Conservation (phyloP, 2,113 vertebrate species). For the Elachura formosa region DNA sequence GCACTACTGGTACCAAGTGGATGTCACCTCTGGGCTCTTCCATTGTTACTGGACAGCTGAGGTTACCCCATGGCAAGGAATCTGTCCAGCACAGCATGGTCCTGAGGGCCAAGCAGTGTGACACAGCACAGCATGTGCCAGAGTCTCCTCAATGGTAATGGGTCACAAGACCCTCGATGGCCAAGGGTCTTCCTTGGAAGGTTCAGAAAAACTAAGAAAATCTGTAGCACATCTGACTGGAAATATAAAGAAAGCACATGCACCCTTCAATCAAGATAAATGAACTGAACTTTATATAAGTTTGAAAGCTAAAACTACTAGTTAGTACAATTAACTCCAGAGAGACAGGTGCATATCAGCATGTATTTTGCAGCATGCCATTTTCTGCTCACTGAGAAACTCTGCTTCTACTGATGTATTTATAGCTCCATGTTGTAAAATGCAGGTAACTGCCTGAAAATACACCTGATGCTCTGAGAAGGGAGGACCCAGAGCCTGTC, state of each 20-base stretch:
- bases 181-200: neutral
- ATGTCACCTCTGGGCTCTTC: neutral
- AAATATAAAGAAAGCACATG: neutral
- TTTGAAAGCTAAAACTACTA: neutral
- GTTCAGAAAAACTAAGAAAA: neutral
- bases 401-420: neutral
- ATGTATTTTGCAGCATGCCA: neutral
- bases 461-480: neutral
- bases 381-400: neutral
- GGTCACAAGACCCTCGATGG: fast-evolving
- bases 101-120: neutral
- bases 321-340: neutral
- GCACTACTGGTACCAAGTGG: neutral
- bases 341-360: neutral
- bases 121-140: neutral
- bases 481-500: neutral
- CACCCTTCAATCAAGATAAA: neutral
- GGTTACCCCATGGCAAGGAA: neutral
- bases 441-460: neutral
- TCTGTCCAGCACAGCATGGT: neutral
- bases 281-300: neutral
- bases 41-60: neutral
- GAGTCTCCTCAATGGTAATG: fast-evolving
- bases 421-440: neutral
- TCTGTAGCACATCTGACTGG: neutral